phyloP scores from a whole-genome alignment of 2,797 vertebrate species.

The Psittacula echo region DNA sequence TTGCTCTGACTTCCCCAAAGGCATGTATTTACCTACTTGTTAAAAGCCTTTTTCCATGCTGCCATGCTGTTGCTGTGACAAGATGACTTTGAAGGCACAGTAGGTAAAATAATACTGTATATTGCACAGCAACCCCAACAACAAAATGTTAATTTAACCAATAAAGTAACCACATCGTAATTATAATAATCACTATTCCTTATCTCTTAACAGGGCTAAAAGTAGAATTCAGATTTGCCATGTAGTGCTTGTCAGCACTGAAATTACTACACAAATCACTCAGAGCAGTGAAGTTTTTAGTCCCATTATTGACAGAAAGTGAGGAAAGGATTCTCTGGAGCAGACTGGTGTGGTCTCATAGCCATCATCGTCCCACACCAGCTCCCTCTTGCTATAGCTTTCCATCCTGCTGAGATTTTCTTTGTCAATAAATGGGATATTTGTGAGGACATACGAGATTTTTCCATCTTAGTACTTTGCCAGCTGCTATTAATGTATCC shows the following conservation, averaged over 20 bases:
- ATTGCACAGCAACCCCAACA: constrained; percentile 76
- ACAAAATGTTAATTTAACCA: constrained; percentile 82
- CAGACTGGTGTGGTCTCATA: neutral
- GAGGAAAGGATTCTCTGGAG: neutral
- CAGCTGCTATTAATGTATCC: neutral
- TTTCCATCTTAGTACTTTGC: neutral
- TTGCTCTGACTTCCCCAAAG: constrained; percentile 76
- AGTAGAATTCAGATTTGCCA: constrained; percentile 72
- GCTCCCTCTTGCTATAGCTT: neutral
- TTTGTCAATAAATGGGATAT: neutral
- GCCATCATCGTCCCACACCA: neutral
- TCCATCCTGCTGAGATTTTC: neutral
- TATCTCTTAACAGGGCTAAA: constrained; percentile 78
- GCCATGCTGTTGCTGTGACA: constrained; percentile 82
- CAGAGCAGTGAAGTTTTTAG: constrained; percentile 17
- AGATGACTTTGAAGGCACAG: constrained; percentile 79
- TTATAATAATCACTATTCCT: constrained; percentile 77
- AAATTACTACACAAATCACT: constrained; percentile 71
- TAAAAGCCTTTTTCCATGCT: constrained; percentile 77
- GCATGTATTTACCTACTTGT: constrained; percentile 81
- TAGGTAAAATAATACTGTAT: constrained; percentile 81
- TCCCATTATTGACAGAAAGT: neutral
- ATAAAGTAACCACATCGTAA: constrained; percentile 77
- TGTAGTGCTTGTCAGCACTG: constrained; percentile 52
- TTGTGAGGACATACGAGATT: neutral